Evolutionary conservation across 1,140 invertebrate species (phyloP), one percentile per base, ranked within the genome.

Genomic region (Hermetia illucens): DNA sequence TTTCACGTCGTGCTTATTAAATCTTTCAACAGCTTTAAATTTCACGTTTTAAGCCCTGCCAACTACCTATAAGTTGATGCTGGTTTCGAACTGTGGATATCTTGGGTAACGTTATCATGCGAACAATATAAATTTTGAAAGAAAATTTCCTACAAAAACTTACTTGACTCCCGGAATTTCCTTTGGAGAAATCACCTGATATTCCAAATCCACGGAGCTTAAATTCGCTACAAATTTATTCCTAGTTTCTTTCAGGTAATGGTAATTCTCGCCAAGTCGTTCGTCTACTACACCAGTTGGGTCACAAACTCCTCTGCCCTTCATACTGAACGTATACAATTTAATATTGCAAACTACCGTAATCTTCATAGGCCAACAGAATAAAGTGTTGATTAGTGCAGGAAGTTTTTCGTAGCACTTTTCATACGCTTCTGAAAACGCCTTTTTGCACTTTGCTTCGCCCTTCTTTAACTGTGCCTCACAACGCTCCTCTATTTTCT

Each of bases 361-460:
- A n/a, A 80, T 47, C 45, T 75, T 73, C 60, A 82, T 69, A 0
- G 79, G 77, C 77, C 75, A 77, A 44, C 81, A 83, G 0, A 82
- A 48, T 1, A 74, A 47, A 61, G 65, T 70, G 8, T 63, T 69
- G 1, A 68, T 64, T 6, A 68, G 43, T 41, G 63, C 63, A n/a
- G 68, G 65, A 5, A 76, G 62, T 10, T 57, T 63, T 0, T 68
- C 55, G 31, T 66, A 65, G 50, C 79, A 83, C 9, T 65, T 63
- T 6, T 73, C 56, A 43, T 74, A 77, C 9, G 66, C 66, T 2
- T 65, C 50, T 2, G 45, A 41, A 47, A 82, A 82, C 40, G 71
- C 65, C 18, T 70, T 52, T 38, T 69, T 58, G 40, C 69, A 77
- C 18, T 64, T 62, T 19, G 52, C 48, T 2, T 62, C 47, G 0